Conservation (phyloP, 92 coral and sea anemone species). For the Epizoanthus stellaris region DNA sequence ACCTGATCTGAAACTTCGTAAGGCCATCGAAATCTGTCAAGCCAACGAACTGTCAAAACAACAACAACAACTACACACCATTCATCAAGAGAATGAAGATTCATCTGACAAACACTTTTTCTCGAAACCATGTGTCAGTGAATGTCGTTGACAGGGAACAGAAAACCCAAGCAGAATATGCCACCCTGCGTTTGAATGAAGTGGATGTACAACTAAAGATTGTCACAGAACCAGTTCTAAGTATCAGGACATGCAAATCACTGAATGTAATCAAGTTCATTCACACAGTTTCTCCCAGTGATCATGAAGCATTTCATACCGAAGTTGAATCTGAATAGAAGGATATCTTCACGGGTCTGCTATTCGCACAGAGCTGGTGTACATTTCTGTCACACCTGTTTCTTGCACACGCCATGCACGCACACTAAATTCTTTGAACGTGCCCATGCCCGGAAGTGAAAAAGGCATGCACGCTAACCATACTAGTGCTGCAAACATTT, state of each 20-base stretch:
- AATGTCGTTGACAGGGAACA: not conserved
- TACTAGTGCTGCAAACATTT: too few relatives aligned
- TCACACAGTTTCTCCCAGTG: not conserved
- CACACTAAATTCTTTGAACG: too few relatives aligned
- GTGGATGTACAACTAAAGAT: not conserved
- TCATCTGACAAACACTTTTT: too few relatives aligned
- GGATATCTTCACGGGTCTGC: not conserved
- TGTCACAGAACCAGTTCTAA: not conserved
- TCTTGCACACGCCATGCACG: too few relatives aligned
- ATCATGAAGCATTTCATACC: not conserved
- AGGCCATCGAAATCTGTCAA: too few relatives aligned
- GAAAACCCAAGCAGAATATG: not conserved
- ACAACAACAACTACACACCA: too few relatives aligned
- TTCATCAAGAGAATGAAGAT: too few relatives aligned
- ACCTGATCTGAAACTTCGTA: too few relatives aligned
- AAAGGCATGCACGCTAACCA: too few relatives aligned
- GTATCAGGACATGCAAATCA: not conserved
- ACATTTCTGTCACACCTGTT: too few relatives aligned
- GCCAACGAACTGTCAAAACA: too few relatives aligned
- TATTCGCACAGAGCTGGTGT: not conserved
- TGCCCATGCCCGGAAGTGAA: too few relatives aligned
- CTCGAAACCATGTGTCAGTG: not conserved
- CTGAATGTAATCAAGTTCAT: not conserved
- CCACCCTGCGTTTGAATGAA: not conserved
- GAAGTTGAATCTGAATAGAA: not conserved